Percentiles rank a stretch among this genome's conserved stretches.
phyloP scores from a whole-genome alignment of 2,113 vertebrate species.

The Dicentrarchus labrax region DNA sequence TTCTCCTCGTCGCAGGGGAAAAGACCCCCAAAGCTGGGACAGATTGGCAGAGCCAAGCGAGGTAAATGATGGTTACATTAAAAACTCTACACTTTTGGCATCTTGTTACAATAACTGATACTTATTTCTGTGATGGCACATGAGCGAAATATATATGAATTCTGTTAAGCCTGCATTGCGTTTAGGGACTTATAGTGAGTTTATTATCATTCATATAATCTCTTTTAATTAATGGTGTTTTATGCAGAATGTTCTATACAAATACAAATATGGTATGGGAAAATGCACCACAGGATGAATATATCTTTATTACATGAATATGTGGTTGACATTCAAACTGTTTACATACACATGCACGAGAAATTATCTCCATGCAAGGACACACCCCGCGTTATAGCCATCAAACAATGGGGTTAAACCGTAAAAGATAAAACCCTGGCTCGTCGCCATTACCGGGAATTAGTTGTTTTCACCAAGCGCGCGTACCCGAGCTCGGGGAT shows the following conservation, averaged over 20 bases:
- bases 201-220: neutral
- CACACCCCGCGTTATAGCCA: constrained; percentile 54
- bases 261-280: neutral
- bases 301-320: neutral
- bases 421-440: constrained; percentile 1
- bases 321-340: constrained; percentile 10
- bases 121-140: neutral
- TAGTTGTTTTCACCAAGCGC: constrained; percentile 47
- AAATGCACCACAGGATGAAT: neutral
- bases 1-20: constrained; percentile 94
- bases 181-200: neutral
- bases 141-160: neutral
- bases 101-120: neutral
- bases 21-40: constrained; percentile 97
- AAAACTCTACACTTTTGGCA: neutral
- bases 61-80: constrained; percentile 82
- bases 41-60: constrained; percentile 97
- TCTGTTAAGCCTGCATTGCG: neutral
- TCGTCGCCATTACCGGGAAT: constrained; percentile 27
- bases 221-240: neutral
- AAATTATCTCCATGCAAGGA: constrained; percentile 31
- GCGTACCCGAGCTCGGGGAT: constrained; percentile 14
- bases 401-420: constrained; percentile 20
- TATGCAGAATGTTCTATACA: neutral
- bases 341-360: constrained; percentile 53